phyloP scores from a whole-genome alignment of 2,888 invertebrate species.

The Ochropleura plecta region DNA sequence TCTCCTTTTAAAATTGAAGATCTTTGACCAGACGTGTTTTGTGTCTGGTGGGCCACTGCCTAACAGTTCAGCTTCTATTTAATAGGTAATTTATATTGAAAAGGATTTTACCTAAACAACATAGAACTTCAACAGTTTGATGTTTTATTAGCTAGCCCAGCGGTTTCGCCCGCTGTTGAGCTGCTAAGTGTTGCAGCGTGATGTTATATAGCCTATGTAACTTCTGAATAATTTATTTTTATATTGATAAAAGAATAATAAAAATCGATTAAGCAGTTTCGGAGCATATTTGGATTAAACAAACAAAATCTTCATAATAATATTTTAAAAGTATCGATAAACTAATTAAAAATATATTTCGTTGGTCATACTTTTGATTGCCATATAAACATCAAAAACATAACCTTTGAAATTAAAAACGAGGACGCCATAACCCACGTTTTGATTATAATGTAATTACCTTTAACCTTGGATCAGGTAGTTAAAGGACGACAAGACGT shows the following conservation, averaged over 20 bases:
- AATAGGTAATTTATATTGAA: background rate
- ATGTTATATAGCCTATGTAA: too few species aligned
- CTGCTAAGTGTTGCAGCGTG: too few species aligned
- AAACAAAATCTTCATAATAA: too few species aligned
- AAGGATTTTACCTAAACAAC: background rate
- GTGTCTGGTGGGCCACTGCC: background rate
- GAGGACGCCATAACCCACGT: constrained; percentile 2
- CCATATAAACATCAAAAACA: constrained; percentile 22
- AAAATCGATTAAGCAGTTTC: too few species aligned
- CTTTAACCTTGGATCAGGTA: constrained; percentile 6
- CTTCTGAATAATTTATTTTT: too few species aligned
- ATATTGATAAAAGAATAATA: too few species aligned
- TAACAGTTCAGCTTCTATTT: background rate
- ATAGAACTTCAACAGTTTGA: background rate
- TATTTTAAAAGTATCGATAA: background rate
- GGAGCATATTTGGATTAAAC: too few species aligned
- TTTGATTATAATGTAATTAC: constrained; percentile 20
- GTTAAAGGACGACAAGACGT: constrained; percentile 19
- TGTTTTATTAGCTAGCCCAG: background rate
- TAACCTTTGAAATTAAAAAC: constrained; percentile 37
- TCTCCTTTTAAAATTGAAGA: background rate
- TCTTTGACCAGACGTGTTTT: background rate
- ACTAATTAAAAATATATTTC: constrained; percentile 9
- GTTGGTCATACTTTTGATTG: constrained; percentile 5
- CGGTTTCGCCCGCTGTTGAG: too few species aligned